Percentiles rank a stretch among this genome's conserved stretches.
phyloP scores from a whole-genome alignment of 1,140 invertebrate species.

The Bombus affinis region DNA sequence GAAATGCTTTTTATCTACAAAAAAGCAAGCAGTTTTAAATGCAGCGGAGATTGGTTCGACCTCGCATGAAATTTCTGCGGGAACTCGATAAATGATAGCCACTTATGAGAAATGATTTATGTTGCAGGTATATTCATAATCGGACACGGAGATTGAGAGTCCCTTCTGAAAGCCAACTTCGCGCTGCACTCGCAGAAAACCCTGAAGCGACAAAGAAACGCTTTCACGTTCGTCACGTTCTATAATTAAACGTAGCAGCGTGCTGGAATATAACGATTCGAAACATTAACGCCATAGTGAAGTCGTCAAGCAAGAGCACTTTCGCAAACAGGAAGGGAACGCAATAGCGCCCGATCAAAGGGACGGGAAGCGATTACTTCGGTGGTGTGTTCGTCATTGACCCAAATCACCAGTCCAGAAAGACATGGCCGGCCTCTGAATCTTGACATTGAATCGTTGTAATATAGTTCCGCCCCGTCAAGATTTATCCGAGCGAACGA shows the following conservation, averaged over 20 bases:
- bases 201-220: too few relatives aligned
- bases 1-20: neutral
- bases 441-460: slow-evolving; percentile 52
- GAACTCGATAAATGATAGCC: neutral
- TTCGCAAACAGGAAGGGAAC: slow-evolving; percentile 42
- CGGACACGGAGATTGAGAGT: neutral
- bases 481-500: slow-evolving; percentile 17
- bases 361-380: slow-evolving; percentile 49
- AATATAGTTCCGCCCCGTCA: neutral
- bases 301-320: slow-evolving; percentile 1
- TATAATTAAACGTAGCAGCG: slow-evolving; percentile 4
- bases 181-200: neutral
- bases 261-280: neutral
- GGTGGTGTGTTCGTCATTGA: slow-evolving; percentile 46
- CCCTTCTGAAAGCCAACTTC: neutral
- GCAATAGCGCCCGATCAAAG: slow-evolving; percentile 25
- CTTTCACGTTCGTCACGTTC: neutral
- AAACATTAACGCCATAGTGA: neutral
- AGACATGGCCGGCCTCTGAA: slow-evolving; percentile 27
- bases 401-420: slow-evolving; percentile 34
- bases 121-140: neutral
- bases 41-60: neutral
- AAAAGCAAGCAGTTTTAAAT: neutral
- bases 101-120: neutral
- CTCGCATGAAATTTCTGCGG: neutral